Base-by-base conservation (phyloP, 2,797 vertebrate genomes). In the Anguilla obscura region DNA sequence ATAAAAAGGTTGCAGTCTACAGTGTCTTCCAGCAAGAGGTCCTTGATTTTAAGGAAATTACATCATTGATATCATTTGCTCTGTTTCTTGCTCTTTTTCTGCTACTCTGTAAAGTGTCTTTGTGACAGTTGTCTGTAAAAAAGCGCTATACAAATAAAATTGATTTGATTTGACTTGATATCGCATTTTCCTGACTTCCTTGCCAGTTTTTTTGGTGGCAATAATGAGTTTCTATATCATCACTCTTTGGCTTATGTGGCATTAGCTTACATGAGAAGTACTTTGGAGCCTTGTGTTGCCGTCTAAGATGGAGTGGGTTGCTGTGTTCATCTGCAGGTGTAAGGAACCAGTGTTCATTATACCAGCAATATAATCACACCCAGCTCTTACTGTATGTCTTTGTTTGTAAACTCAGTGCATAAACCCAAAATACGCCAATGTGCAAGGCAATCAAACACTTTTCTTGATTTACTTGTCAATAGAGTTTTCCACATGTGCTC, bases 1-100 rank as follows among this genome's bases (percentile, higher is more conserved):
- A 94, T 91, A 94, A 92, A 94, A 95, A 95, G 93, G 90, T 90
- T 91, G 90, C 69, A 0, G 90, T 92, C 89, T 94, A 94, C 93
- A 48, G 87, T 92, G 90, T 92, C 89, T 92, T 90, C 93, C 90
- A 21, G 30, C 5, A 52, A 36, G 79, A 74, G 91, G 89, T 87
- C 86, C 88, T 88, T 91, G 89, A 91, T 90, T 86, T 88, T 71
- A 85, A 92, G 88, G 87, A 89, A 92, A 88, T 94, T 95, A 95
- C 94, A 96, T 96, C 95, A 94, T 95, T 94, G 87, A 91, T 40
- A 40, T 40, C 36, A 40, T 40, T 3, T 40, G 3, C 36, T 40
- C 36, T 40, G 36, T 40, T 40, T 40, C 36, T 40, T 40, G 36
- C 36, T 40, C 36, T 40, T 40, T 40, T 40, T 3, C 2, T 40